phyloP scores from a whole-genome alignment of 2,797 vertebrate species.

The Nannoperca australis region DNA sequence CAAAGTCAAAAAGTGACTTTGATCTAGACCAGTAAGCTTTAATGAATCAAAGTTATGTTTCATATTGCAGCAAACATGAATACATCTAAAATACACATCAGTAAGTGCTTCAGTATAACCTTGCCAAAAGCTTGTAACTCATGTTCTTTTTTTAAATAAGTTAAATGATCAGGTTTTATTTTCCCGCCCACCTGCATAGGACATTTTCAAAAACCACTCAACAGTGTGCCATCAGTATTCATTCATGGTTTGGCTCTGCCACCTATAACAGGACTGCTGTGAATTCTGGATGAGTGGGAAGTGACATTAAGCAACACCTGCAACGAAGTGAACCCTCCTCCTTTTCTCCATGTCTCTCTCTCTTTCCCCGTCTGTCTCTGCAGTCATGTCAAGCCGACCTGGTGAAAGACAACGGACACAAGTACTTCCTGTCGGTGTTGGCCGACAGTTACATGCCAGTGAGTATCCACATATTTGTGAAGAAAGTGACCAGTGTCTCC shows the following conservation, averaged over 20 bases:
- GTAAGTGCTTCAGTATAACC: no score
- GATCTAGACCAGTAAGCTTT: neutral
- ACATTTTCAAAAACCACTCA: neutral
- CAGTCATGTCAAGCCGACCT: constrained; percentile 98
- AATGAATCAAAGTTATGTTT: neutral
- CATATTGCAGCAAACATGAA: neutral
- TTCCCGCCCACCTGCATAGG: neutral
- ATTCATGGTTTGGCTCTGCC: neutral
- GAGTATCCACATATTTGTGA: constrained; percentile 76
- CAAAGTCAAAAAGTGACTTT: neutral
- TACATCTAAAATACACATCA: neutral
- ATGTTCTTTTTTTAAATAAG: neutral
- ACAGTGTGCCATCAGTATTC: constrained; percentile 1
- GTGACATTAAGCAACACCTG: constrained; percentile 20
- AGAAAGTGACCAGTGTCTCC: neutral
- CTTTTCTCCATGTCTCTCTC: neutral
- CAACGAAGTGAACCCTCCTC: constrained; percentile 7
- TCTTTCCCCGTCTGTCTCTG: constrained; percentile 1
- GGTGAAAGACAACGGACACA: constrained; percentile 98
- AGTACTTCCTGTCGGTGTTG: constrained; percentile 97
- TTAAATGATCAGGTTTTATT: constrained; percentile 3
- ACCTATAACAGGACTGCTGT: neutral
- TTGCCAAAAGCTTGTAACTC: neutral
- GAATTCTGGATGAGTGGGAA: constrained; percentile 1
- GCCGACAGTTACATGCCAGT: constrained; percentile 98